Percentiles rank a stretch among this genome's conserved stretches.
Conservation (phyloP, 2,797 vertebrate genomes). For the Hemibagrus guttatus region DNA sequence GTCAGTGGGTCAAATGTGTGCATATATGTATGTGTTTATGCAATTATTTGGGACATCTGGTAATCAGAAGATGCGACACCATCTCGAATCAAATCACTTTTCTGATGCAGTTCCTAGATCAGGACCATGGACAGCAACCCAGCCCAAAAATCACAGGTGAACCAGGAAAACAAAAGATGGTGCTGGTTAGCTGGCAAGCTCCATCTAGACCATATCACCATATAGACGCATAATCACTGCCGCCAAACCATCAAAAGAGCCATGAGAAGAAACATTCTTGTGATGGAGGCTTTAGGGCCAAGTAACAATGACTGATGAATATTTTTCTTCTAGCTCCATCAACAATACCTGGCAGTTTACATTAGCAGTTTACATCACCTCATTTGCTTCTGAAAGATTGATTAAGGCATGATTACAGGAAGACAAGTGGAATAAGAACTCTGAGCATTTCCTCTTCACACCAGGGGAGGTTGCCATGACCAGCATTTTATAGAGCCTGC, state of each 20-base stretch:
- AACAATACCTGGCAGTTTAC: background rate
- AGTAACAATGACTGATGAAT: background rate
- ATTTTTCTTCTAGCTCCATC: background rate
- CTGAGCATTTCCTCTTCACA: background rate
- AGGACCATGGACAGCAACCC: background rate
- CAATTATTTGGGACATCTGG: background rate
- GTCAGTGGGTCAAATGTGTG: background rate
- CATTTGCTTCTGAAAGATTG: background rate
- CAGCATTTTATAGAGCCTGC: background rate
- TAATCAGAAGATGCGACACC: background rate
- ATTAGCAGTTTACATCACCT: background rate
- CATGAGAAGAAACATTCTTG: background rate
- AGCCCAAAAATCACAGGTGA: background rate
- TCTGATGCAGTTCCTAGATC: background rate
- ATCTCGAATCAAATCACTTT: no score
- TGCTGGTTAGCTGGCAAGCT: background rate
- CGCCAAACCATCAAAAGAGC: background rate
- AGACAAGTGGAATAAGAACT: background rate
- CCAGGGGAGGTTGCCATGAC: background rate
- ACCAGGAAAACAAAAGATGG: background rate
- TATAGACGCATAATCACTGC: background rate
- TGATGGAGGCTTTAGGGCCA: background rate
- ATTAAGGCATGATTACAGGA: background rate
- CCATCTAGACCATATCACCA: background rate
- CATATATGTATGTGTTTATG: background rate